These are phyloP conservation scores for Orius insidiosus DNA, from an alignment of 1,140 invertebrate genomes.

Conservation along the genomic window DNA sequence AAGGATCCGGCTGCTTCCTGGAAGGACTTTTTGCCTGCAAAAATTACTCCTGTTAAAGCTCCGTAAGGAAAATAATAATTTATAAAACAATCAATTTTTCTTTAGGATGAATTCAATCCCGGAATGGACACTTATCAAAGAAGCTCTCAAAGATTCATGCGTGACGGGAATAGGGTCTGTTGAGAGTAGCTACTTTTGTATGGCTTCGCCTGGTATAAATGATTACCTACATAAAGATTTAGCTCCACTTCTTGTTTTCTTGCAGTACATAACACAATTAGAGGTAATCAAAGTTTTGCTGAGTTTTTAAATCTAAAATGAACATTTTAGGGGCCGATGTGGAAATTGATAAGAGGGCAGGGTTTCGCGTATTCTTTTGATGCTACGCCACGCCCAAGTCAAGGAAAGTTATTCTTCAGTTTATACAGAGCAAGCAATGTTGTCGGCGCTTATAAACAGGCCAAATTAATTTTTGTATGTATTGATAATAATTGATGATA, in stretches of 20 bases:
- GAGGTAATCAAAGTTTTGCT: too few species aligned
- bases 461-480: constrained; percentile 54
- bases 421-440: constrained; percentile 60
- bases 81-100: neutral
- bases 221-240: constrained; percentile 45
- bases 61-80: constrained; percentile 23
- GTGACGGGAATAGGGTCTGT: constrained; percentile 66
- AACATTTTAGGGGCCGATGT: constrained; percentile 67
- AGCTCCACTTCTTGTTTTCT: constrained; percentile 53
- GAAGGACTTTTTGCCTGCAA: constrained; percentile 30
- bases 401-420: constrained; percentile 52
- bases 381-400: constrained; percentile 39
- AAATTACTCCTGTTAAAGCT: constrained; percentile 21
- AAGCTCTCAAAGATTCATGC: constrained; percentile 28
- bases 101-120: constrained; percentile 31
- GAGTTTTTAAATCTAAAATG: too few species aligned
- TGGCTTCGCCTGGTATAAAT: constrained; percentile 42
- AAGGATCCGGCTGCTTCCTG: constrained; percentile 33
- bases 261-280: constrained; percentile 72
- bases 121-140: constrained; percentile 28
- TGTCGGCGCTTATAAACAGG: constrained; percentile 55
- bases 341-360: constrained; percentile 64
- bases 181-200: constrained; percentile 59
- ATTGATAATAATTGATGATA: neutral
- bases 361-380: constrained; percentile 68